These are phyloP conservation scores for Ictidomys tridecemlineatus DNA, from an alignment of 2,113 vertebrate genomes.

Conservation along the genomic window DNA sequence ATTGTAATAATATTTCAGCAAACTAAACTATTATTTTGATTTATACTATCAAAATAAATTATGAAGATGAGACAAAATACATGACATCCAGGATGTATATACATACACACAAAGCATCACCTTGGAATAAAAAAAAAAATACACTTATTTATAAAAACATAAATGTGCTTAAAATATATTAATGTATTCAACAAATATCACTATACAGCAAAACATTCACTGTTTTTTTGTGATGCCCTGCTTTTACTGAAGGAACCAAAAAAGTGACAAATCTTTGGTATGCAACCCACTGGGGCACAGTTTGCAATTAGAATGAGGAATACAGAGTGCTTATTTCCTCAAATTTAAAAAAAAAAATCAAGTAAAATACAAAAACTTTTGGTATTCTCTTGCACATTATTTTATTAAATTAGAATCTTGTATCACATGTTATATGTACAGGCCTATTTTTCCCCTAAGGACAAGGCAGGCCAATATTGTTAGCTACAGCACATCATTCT, in stretches of 20 bases:
- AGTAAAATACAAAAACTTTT: slow-evolving; percentile 7
- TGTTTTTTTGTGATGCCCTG: not conserved
- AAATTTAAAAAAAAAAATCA: not conserved
- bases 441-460: not conserved
- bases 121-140: not conserved
- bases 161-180: not conserved
- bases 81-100: not conserved
- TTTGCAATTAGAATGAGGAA: not conserved
- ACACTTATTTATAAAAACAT: not conserved
- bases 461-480: slow-evolving; percentile 14
- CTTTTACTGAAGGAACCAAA: slow-evolving; percentile 45
- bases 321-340: slow-evolving; percentile 33
- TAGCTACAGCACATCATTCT: slow-evolving; percentile 67
- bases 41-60: not conserved
- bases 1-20: not conserved
- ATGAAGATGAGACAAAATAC: not conserved
- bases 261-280: not conserved
- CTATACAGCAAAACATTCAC: not conserved
- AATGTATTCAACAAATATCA: slow-evolving; percentile 11
- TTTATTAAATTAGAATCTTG: slow-evolving; percentile 30
- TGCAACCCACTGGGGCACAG: slow-evolving; percentile 3
- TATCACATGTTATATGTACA: slow-evolving; percentile 14
- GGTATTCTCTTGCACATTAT: slow-evolving; percentile 41
- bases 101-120: not conserved
- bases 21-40: not conserved